phyloP scores from a whole-genome alignment of 2,113 vertebrate genomes.

The Alosa alosa region DNA sequence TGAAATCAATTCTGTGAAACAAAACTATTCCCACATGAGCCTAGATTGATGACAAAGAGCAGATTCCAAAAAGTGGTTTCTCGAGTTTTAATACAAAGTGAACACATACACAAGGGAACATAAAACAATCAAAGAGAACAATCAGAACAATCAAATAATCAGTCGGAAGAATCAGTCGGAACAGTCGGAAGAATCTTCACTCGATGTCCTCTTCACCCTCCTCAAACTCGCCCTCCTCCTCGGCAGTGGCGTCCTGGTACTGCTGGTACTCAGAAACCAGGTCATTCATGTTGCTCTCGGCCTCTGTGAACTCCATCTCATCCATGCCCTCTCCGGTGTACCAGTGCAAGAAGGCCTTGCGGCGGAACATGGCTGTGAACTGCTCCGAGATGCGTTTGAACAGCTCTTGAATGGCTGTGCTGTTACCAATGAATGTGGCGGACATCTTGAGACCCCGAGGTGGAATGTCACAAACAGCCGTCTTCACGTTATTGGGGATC shows the following conservation, averaged over 20 bases:
- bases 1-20: background rate
- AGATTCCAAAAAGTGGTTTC: background rate
- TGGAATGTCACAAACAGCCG: constrained; percentile 3
- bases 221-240: background rate
- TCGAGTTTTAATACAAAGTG: background rate
- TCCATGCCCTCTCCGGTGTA: constrained; percentile 92
- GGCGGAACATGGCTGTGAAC: constrained; percentile 84
- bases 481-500: constrained; percentile 63
- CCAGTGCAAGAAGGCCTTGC: constrained; percentile 90
- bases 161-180: background rate
- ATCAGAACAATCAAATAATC: background rate
- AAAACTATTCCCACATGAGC: background rate
- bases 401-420: constrained; percentile 73
- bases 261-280: constrained; percentile 83
- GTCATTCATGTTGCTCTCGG: constrained; percentile 85
- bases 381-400: constrained; percentile 74
- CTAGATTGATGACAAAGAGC: background rate
- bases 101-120: background rate
- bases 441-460: constrained; percentile 63
- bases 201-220: background rate
- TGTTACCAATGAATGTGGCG: constrained; percentile 69
- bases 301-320: constrained; percentile 92
- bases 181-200: background rate
- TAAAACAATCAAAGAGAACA: background rate
- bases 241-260: constrained; percentile 78